Evolutionary conservation across 2,888 invertebrate genomes (phyloP).

Genomic region (Zelleria hepariella): DNA sequence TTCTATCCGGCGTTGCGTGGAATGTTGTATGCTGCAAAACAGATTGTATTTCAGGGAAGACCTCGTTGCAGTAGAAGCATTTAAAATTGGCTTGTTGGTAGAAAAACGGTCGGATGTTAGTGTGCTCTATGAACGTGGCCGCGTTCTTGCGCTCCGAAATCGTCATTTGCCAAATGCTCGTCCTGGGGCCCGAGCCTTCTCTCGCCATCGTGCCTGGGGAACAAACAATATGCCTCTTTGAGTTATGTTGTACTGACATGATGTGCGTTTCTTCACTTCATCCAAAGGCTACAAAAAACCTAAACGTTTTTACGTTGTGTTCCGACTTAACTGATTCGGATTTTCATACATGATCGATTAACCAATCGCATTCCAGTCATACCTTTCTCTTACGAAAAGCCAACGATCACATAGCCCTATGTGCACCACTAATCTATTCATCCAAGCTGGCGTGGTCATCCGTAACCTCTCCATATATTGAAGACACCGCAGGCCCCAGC

Average conservation of each 20-base stretch:
- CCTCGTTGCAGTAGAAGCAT: constrained; percentile 57
- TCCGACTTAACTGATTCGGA: too few species aligned
- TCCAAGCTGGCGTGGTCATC: constrained; percentile 25
- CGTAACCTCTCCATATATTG: constrained; percentile 29
- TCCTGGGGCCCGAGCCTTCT: constrained; percentile 37
- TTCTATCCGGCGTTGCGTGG: constrained; percentile 41
- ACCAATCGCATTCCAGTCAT: too few species aligned
- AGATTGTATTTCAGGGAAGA: constrained; percentile 51
- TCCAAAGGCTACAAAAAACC: neutral
- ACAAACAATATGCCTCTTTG: neutral
- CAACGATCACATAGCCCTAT: constrained; percentile 12
- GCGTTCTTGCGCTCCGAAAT: constrained; percentile 58
- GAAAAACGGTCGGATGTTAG: constrained; percentile 54
- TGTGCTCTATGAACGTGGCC: constrained; percentile 51
- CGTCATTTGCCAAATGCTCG: constrained; percentile 65
- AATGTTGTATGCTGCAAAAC: constrained; percentile 41
- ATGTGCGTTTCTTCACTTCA: too few species aligned
- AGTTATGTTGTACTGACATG: too few species aligned
- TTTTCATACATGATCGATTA: too few species aligned
- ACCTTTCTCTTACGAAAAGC: too few species aligned
- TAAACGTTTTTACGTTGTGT: too few species aligned
- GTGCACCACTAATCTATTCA: constrained; percentile 24
- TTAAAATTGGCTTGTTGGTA: constrained; percentile 63
- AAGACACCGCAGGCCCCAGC: constrained; percentile 20
- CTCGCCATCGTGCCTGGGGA: constrained; percentile 27